phyloP scores from a whole-genome alignment of 2,888 invertebrate genomes.

The Catocala sponsa region DNA sequence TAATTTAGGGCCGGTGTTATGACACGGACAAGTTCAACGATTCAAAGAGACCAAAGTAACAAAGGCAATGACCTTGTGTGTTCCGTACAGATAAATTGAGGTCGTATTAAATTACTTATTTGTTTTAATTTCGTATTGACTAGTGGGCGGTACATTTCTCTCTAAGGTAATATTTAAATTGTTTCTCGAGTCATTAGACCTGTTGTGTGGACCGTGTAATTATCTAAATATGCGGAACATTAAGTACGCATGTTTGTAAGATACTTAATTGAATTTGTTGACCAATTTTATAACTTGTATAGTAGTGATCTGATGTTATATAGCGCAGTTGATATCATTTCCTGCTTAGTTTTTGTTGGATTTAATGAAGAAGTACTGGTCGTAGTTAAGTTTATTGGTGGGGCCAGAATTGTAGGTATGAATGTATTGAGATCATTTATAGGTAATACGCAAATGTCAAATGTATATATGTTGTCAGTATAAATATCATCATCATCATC shows the following conservation, averaged over 20 bases:
- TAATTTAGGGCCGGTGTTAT: slow-evolving; percentile 32
- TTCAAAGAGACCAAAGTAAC: too few species aligned
- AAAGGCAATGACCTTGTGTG: too few species aligned
- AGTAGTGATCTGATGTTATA: slow-evolving; percentile 50
- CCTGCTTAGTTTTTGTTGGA: slow-evolving; percentile 61
- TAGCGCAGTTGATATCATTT: slow-evolving; percentile 58
- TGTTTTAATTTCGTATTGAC: slow-evolving; percentile 27
- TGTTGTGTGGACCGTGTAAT: slow-evolving; percentile 32
- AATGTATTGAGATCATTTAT: too few species aligned
- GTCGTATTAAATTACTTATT: slow-evolving; percentile 17
- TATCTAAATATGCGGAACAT: slow-evolving; percentile 51
- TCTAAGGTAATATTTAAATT: slow-evolving; percentile 34
- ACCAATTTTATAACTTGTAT: slow-evolving; percentile 47
- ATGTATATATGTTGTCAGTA: too few species aligned
- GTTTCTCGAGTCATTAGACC: slow-evolving; percentile 22
- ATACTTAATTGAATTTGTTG: slow-evolving; percentile 49
- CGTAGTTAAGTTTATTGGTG: slow-evolving; percentile 28
- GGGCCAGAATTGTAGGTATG: neutral
- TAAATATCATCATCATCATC: too few species aligned
- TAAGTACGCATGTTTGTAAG: slow-evolving; percentile 39
- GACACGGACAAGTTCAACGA: neutral
- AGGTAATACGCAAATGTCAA: too few species aligned
- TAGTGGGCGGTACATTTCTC: slow-evolving; percentile 40
- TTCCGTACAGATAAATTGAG: slow-evolving; percentile 4
- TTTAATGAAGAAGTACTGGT: slow-evolving; percentile 50